Evolutionary conservation across 2,113 vertebrate genomes (phyloP).

Genomic region (Rhinogobius similis): DNA sequence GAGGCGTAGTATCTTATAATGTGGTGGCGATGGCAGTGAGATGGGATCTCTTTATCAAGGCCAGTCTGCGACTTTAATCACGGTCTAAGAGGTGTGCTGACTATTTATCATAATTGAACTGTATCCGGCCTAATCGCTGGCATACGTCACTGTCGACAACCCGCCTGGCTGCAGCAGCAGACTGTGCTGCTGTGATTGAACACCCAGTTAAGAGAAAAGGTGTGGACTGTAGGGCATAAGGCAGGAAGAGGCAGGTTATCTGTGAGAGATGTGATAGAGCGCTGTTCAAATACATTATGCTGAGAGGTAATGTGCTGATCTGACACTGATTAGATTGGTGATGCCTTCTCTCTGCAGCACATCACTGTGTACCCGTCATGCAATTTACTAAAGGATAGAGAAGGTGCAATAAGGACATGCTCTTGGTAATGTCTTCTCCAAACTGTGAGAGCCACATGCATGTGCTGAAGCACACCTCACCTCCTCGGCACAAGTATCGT

Average conservation of each 20-base stretch:
- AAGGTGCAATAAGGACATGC: slow-evolving; percentile 19
- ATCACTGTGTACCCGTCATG: slow-evolving; percentile 52
- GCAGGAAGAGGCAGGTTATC: slow-evolving; percentile 57
- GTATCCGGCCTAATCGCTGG: slow-evolving; percentile 90
- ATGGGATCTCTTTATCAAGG: slow-evolving; percentile 94
- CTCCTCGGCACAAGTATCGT: slow-evolving; percentile 45
- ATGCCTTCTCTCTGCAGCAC: slow-evolving; percentile 42
- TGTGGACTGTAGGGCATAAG: slow-evolving; percentile 53
- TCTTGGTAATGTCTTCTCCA: slow-evolving; percentile 11
- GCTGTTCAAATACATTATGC: slow-evolving; percentile 58
- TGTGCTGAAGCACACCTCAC: slow-evolving; percentile 34
- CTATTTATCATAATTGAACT: slow-evolving; percentile 96
- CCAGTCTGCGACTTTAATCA: slow-evolving; percentile 88
- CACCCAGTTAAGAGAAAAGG: slow-evolving; percentile 62
- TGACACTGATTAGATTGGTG: slow-evolving; percentile 68
- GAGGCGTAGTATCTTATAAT: slow-evolving; percentile 85
- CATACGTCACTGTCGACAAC: slow-evolving; percentile 89
- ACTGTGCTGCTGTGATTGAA: slow-evolving; percentile 70
- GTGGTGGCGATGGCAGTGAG: slow-evolving; percentile 86
- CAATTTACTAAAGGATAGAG: slow-evolving; percentile 33
- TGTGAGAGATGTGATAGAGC: slow-evolving; percentile 58
- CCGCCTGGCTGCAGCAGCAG: slow-evolving; percentile 56
- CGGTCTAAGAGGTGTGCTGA: slow-evolving; percentile 88
- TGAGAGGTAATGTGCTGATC: slow-evolving; percentile 57
- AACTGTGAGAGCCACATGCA: slow-evolving; percentile 20